Percentiles rank a stretch among this genome's conserved stretches.
Conservation (phyloP, 2,888 invertebrate genomes). For the Archaeoteleia sp. region DNA sequence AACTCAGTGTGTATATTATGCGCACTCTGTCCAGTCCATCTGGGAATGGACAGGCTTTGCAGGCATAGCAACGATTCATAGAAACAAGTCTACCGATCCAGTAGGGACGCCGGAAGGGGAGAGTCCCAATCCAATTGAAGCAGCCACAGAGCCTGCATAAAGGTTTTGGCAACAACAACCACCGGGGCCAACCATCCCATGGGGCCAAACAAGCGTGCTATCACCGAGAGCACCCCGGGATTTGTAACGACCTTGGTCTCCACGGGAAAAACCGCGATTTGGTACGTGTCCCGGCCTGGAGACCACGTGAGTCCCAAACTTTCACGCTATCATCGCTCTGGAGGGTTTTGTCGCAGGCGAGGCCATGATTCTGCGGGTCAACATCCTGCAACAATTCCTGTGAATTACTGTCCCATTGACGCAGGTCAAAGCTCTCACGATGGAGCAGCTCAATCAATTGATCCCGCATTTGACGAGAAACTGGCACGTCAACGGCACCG, state of each 20-base stretch:
- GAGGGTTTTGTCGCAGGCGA: conserved; percentile 3
- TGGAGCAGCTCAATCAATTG: neutral
- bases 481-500: neutral
- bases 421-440: conserved; percentile 14
- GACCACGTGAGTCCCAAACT: conserved; percentile 15
- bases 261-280: neutral
- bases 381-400: neutral
- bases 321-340: conserved; percentile 4
- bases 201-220: conserved; percentile 4
- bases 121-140: too few relatives aligned
- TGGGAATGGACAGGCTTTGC: too few relatives aligned
- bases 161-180: too few relatives aligned
- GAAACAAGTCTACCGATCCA: too few relatives aligned
- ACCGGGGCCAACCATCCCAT: conserved; percentile 13
- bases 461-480: neutral
- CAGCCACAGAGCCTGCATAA: too few relatives aligned
- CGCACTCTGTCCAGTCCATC: too few relatives aligned
- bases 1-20: too few relatives aligned
- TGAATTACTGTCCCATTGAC: conserved; percentile 32
- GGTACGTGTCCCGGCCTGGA: conserved; percentile 6
- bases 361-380: too few relatives aligned
- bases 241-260: conserved; percentile 3
- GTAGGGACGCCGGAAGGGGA: too few relatives aligned
- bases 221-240: conserved; percentile 2
- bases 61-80: too few relatives aligned